Conservation (phyloP, 1,140 invertebrate genomes). For the Aphelinus atriplicis region DNA sequence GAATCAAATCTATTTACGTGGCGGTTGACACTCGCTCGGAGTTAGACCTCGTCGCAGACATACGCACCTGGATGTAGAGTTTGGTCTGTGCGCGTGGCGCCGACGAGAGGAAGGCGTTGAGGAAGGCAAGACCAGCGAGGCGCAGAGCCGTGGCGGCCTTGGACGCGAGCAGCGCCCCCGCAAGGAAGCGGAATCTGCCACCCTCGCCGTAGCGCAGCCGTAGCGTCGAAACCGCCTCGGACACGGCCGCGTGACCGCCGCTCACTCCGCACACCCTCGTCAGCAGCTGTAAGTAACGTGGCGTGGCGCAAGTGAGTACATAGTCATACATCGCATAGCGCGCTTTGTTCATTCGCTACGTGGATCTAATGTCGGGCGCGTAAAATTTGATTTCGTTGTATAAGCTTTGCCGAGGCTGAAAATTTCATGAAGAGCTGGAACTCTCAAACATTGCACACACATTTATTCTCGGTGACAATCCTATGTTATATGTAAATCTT, state of each 20-base stretch:
- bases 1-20: no score
- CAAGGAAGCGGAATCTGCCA: conserved; percentile 88
- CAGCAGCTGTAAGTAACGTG: conserved; percentile 70
- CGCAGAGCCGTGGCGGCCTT: conserved; percentile 79
- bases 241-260: conserved; percentile 82
- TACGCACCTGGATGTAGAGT: conserved; percentile 84
- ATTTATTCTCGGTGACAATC: no score
- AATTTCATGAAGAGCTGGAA: no score
- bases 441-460: no score
- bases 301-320: no score
- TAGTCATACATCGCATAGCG: no score
- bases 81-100: conserved; percentile 78
- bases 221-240: conserved; percentile 89
- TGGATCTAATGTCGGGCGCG: no score
- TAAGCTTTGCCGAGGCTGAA: no score
- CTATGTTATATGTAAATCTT: no score
- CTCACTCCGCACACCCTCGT: conserved; percentile 79
- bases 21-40: no score
- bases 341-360: no score
- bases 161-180: conserved; percentile 81
- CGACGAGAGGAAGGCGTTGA: conserved; percentile 84
- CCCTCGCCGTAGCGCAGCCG: conserved; percentile 90
- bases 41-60: not conserved
- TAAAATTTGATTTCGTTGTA: no score
- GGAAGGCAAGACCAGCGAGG: conserved; percentile 83